Evolutionary conservation across 2,888 invertebrate genomes (phyloP), one percentile per base, ranked within the genome.

Genomic region (Caradrina clavipalpis): DNA sequence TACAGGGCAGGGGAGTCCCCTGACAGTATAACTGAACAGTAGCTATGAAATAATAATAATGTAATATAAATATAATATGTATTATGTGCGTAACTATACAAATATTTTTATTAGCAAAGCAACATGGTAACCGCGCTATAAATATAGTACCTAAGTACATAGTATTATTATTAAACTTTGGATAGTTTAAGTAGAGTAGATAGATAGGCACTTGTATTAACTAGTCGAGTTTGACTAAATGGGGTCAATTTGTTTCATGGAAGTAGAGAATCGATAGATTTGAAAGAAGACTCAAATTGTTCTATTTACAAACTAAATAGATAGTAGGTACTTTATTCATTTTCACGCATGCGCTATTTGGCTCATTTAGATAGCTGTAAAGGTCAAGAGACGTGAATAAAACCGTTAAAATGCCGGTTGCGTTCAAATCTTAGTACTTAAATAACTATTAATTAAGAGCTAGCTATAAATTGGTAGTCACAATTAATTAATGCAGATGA

Each of bases 401-500:
- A 53, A 22, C 58, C 58, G 63, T 72, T 74, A 55, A 5, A 13
- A 55, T 8, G 35, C 1, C 11, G 17, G 31, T n/a, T n/a, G n/a
- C 8, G 17, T 80, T 77, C 51, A 69, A 70, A 80, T 66, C 54
- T 49, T 53, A 63, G 59, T 53, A 49, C 22, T n/a, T 31, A 75
- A 77, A 69, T 75, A 58, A 61, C 39, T 50, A 80, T 55, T 69
- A 62, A 71, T 76, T 76, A 61, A 66, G 11, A 71, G 66, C 66
- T 64, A 78, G 69, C 66, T 19, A 71, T 73, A 70, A 78, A 73
- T 78, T 82, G 66, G 59, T 71, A 72, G 67, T 61, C 51, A 54
- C 70, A 73, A 76, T 75, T 76, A 65, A 80, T 74, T 54, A 62
- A 81, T 74, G 79, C 76, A 83, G 78, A 78, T 80, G 79, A 76